These are phyloP conservation scores for Dryas iulia DNA, from an alignment of 1,140 invertebrate genomes.

Conservation along the genomic window DNA sequence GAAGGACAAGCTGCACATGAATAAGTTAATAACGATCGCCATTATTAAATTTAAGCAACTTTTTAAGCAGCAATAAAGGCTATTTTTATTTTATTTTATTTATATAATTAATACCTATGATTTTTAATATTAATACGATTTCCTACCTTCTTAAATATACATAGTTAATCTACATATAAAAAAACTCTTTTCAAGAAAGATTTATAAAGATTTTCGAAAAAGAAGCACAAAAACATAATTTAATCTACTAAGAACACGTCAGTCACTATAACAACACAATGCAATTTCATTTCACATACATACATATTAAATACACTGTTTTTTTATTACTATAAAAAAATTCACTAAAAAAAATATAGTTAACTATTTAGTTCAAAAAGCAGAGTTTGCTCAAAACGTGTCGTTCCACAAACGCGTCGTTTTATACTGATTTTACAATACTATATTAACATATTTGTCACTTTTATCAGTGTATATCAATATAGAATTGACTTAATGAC, in stretches of 20 bases:
- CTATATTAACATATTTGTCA: slow-evolving; percentile 45
- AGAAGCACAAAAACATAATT: background rate
- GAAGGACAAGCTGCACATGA: no score
- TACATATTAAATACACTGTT: background rate
- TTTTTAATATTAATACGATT: no score
- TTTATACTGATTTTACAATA: slow-evolving; percentile 41
- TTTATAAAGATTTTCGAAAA: no score
- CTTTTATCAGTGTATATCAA: slow-evolving; percentile 39
- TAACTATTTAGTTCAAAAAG: background rate
- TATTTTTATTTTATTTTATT: no score
- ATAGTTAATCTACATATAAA: no score
- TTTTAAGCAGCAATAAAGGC: no score
- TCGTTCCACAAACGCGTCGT: slow-evolving; percentile 23
- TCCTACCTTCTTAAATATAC: no score
- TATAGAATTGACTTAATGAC: slow-evolving; percentile 29
- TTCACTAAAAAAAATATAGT: background rate
- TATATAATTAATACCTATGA: no score
- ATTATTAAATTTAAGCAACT: no score
- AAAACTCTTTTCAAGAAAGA: no score
- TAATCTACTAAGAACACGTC: background rate
- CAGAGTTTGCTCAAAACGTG: slow-evolving; percentile 10
- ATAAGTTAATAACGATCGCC: no score
- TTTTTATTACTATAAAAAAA: background rate
- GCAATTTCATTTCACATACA: background rate
- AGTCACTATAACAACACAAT: background rate